Evolutionary conservation across 2,113 vertebrate species (phyloP).

Genomic region (Chamaea fasciata): DNA sequence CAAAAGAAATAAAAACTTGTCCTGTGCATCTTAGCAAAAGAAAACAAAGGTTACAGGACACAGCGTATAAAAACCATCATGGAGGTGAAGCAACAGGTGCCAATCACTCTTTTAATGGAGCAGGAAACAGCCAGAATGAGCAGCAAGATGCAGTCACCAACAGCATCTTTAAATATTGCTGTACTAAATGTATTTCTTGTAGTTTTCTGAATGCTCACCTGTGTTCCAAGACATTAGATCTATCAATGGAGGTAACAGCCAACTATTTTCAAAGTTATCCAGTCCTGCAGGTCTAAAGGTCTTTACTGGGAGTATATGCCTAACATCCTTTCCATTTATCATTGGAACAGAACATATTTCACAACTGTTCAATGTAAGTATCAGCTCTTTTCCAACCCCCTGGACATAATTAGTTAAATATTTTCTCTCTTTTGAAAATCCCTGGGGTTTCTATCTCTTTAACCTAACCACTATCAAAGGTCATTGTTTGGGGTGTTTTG

Average conservation of each 20-base stretch:
- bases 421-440: not conserved
- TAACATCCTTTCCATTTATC: not conserved
- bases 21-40: not conserved
- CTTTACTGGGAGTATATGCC: not conserved
- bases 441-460: not conserved
- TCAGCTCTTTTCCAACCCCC: not conserved
- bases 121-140: not conserved
- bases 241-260: not conserved
- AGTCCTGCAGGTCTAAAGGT: not conserved
- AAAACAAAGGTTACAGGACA: not conserved
- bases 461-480: not conserved
- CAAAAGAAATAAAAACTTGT: not conserved
- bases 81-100: not conserved
- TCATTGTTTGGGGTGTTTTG: not conserved
- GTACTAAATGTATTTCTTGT: not conserved
- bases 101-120: not conserved
- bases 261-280: not conserved
- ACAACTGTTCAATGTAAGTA: not conserved
- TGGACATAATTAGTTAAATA: not conserved
- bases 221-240: not conserved
- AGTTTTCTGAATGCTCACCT: not conserved
- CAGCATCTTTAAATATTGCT: not conserved
- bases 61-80: not conserved
- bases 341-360: not conserved
- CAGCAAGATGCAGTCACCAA: not conserved